phyloP scores from a whole-genome alignment of 2,888 invertebrate genomes.

The Eristalis tenax region DNA sequence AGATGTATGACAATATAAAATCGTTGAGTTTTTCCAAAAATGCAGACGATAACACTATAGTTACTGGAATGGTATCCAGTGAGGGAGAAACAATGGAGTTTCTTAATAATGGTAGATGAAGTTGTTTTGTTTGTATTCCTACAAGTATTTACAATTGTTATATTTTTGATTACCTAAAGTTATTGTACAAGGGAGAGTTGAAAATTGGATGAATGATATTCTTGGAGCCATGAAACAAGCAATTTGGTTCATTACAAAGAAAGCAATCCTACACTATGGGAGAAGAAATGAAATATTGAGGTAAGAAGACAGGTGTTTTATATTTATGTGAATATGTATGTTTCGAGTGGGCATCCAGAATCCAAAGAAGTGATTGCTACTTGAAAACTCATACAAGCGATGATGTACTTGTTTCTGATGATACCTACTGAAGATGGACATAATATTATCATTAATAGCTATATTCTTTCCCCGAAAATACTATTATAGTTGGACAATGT shows the following conservation, averaged over 20 bases:
- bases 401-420: no score
- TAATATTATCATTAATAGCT: no score
- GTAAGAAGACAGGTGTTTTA: constrained; percentile 77
- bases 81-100: constrained; percentile 95
- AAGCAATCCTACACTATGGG: constrained; percentile 93
- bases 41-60: constrained; percentile 85
- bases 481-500: no score
- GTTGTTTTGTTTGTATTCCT: not conserved
- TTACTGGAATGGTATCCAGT: constrained; percentile 92
- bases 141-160: not conserved
- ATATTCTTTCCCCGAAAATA: no score
- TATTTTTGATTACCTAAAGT: constrained; percentile 79
- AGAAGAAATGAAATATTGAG: constrained; percentile 86
- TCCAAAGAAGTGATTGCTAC: no score
- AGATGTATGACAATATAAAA: constrained; percentile 96
- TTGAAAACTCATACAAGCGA: no score
- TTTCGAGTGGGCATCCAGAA: not conserved
- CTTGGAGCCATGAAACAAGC: constrained; percentile 91
- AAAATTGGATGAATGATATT: constrained; percentile 95
- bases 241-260: constrained; percentile 92
- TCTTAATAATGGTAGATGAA: constrained; percentile 81
- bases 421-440: no score
- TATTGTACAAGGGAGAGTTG: constrained; percentile 90
- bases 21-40: constrained; percentile 87
- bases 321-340: not conserved